Conservation (phyloP, 2,888 invertebrate genomes). For the Corbicula japonica region DNA sequence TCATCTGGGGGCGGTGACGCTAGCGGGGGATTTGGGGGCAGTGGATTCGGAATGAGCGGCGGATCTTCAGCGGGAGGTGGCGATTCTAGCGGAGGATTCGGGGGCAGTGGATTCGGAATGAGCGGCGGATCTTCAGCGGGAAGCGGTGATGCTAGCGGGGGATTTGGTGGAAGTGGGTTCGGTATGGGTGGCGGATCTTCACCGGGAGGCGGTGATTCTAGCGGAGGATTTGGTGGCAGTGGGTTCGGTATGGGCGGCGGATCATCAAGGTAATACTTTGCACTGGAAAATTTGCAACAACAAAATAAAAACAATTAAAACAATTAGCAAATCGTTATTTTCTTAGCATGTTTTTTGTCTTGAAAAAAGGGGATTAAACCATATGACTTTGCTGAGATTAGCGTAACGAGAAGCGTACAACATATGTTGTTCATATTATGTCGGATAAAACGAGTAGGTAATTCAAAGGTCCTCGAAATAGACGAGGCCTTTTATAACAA, state of each 20-base stretch:
- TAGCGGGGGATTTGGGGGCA: conserved; percentile 31
- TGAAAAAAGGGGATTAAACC: too few species aligned
- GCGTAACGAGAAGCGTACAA: too few species aligned
- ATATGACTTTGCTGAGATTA: too few species aligned
- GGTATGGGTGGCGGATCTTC: neutral
- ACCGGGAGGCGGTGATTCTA: conserved; percentile 25
- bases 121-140: neutral
- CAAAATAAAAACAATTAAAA: too few species aligned
- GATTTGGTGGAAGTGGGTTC: conserved; percentile 14
- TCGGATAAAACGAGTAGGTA: too few species aligned
- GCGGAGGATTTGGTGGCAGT: conserved; percentile 32
- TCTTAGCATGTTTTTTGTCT: too few species aligned
- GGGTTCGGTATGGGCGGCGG: conserved; percentile 25
- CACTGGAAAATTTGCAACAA: too few species aligned
- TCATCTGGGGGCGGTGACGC: conserved; percentile 18
- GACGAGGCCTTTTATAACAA: too few species aligned
- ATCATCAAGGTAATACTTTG: too few species aligned
- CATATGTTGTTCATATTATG: too few species aligned
- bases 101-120: conserved; percentile 18
- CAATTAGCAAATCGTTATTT: too few species aligned
- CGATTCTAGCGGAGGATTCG: neutral
- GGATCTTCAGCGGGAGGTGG: neutral
- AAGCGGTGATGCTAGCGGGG: conserved; percentile 5
- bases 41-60: conserved; percentile 30
- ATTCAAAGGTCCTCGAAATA: too few species aligned